Evolutionary conservation across 2,888 invertebrate genomes (phyloP).

Genomic region (Thysanoteuthis rhombus): DNA sequence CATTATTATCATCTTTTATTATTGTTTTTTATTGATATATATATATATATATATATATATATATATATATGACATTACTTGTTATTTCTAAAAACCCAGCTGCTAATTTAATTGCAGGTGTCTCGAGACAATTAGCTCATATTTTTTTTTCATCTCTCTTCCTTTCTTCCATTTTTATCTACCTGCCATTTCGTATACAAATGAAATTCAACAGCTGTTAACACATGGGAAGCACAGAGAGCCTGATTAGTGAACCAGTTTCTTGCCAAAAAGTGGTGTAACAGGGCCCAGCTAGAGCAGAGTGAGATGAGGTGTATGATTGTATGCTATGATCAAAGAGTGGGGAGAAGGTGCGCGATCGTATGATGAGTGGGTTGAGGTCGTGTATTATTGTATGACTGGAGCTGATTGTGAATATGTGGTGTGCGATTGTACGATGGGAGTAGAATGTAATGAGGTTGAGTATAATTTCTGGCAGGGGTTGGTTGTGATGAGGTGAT

Average conservation of each 20-base stretch:
- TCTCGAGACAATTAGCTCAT: not conserved
- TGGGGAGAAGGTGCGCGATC: too few species aligned
- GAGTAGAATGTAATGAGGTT: too few species aligned
- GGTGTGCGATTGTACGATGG: too few species aligned
- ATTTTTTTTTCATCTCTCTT: not conserved
- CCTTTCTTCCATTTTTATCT: not conserved
- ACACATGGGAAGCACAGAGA: not conserved
- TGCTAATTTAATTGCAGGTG: not conserved
- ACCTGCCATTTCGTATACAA: not conserved
- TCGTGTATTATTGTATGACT: not conserved
- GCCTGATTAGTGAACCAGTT: not conserved
- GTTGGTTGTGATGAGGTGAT: too few species aligned
- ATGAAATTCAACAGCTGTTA: not conserved
- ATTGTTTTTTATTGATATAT: not conserved
- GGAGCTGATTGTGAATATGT: too few species aligned
- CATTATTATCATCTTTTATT: too few species aligned
- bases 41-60: not conserved
- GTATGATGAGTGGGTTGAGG: too few species aligned
- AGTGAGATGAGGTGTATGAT: not conserved
- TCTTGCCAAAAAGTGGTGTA: not conserved
- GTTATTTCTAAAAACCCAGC: not conserved
- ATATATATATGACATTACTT: not conserved
- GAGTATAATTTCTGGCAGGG: too few species aligned
- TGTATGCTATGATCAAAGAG: too few species aligned
- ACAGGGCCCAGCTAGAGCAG: not conserved